Percentiles rank a stretch among this genome's conserved stretches.
Evolutionary conservation across 2,113 vertebrate genomes (phyloP).

Genomic region (Mormyrus iriodes): DNA sequence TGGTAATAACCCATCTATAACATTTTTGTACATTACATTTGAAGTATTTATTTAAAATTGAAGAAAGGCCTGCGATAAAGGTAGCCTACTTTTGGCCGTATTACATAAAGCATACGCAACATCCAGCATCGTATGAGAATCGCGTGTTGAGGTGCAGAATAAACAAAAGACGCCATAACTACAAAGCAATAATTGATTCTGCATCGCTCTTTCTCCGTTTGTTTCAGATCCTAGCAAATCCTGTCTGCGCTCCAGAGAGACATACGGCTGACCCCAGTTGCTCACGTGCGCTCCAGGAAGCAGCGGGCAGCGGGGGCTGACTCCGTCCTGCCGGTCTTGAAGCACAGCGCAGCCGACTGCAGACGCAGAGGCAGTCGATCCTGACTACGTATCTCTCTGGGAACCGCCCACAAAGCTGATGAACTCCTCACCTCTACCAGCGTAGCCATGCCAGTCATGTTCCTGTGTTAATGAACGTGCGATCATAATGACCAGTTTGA

Average conservation of each 20-base stretch:
- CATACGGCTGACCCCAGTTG: neutral
- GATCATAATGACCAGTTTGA: neutral
- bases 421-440: neutral
- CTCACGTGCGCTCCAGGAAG: neutral
- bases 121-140: neutral
- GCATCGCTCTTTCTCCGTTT: neutral
- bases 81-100: neutral
- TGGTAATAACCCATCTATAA: no score
- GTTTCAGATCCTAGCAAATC: neutral
- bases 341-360: neutral
- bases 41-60: neutral
- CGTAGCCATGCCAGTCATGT: neutral
- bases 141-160: neutral
- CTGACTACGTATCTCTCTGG: neutral
- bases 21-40: neutral
- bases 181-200: neutral
- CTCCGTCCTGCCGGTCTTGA: neutral
- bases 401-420: neutral
- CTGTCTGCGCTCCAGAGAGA: neutral
- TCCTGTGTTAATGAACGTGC: neutral
- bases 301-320: neutral
- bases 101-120: neutral
- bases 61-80: neutral
- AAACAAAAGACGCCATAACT: neutral
- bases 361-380: neutral